Conservation (phyloP, 2,113 vertebrate genomes). For the Circaetus gallicus region DNA sequence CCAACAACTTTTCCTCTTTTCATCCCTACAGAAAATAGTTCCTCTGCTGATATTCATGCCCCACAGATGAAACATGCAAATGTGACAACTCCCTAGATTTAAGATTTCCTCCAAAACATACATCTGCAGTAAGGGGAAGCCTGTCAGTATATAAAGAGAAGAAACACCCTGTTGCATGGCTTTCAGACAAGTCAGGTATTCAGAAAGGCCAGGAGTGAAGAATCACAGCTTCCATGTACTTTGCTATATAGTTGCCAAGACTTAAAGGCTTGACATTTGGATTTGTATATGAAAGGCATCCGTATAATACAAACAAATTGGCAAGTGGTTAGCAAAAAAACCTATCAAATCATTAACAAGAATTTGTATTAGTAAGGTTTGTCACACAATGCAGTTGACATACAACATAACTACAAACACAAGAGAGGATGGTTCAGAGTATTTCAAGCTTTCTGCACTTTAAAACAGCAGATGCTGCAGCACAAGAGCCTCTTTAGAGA, state of each 20-base stretch:
- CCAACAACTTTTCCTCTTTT: not conserved
- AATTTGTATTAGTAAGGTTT: not conserved
- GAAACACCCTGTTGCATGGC: rapidly evolving
- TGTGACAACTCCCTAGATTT: not conserved
- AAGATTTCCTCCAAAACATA: not conserved
- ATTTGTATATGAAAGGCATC: not conserved
- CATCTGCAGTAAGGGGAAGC: not conserved
- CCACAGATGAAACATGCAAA: not conserved
- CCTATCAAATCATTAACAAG: not conserved
- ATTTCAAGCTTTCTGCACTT: not conserved
- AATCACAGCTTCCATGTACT: not conserved
- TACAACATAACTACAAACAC: not conserved
- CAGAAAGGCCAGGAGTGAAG: not conserved
- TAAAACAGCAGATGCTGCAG: not conserved
- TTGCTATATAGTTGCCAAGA: rapidly evolving
- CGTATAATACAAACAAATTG: not conserved
- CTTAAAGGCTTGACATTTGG: not conserved
- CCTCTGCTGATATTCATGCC: not conserved
- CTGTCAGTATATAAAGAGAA: not conserved
- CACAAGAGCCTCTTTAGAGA: not conserved
- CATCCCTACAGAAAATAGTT: not conserved
- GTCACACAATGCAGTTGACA: not conserved
- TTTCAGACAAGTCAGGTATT: not conserved
- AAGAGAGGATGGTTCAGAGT: not conserved
- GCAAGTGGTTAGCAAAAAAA: not conserved